phyloP scores from a whole-genome alignment of 2,888 invertebrate genomes.

The Philaethria dido region DNA sequence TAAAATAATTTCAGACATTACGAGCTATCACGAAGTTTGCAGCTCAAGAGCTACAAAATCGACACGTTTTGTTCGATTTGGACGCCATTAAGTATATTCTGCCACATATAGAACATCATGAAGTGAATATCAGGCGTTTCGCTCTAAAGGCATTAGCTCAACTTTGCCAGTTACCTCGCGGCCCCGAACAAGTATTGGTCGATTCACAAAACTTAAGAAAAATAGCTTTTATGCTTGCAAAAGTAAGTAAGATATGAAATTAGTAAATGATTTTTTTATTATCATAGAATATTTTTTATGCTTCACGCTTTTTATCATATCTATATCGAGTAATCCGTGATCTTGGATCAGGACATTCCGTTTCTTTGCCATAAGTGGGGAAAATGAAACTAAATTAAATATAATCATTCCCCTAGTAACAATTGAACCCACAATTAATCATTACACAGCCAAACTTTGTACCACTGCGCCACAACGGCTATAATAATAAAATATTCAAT shows the following conservation, averaged over 20 bases:
- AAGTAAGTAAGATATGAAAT: constrained; percentile 41
- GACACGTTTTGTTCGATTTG: constrained; percentile 61
- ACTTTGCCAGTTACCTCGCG: constrained; percentile 73
- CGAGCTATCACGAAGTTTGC: constrained; percentile 75
- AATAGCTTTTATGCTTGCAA: constrained; percentile 68
- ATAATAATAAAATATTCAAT: too few relatives aligned
- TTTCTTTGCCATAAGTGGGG: too few relatives aligned
- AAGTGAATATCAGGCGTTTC: constrained; percentile 75
- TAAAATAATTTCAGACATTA: constrained; percentile 59
- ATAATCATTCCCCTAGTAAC: too few relatives aligned
- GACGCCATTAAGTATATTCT: constrained; percentile 66
- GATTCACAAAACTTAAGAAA: constrained; percentile 67
- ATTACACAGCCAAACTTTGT: too few relatives aligned
- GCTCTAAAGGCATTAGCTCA: constrained; percentile 80
- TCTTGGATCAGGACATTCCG: too few relatives aligned
- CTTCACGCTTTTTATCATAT: too few relatives aligned
- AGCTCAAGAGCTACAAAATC: constrained; percentile 70
- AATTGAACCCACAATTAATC: too few relatives aligned
- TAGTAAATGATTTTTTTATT: too few relatives aligned
- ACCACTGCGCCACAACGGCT: too few relatives aligned
- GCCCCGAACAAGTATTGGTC: constrained; percentile 72
- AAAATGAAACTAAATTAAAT: too few relatives aligned
- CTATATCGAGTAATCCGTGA: too few relatives aligned
- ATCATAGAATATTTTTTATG: too few relatives aligned
- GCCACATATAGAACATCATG: constrained; percentile 67